Conservation (phyloP, 1,140 invertebrate species). For the Drosophila rufa region DNA sequence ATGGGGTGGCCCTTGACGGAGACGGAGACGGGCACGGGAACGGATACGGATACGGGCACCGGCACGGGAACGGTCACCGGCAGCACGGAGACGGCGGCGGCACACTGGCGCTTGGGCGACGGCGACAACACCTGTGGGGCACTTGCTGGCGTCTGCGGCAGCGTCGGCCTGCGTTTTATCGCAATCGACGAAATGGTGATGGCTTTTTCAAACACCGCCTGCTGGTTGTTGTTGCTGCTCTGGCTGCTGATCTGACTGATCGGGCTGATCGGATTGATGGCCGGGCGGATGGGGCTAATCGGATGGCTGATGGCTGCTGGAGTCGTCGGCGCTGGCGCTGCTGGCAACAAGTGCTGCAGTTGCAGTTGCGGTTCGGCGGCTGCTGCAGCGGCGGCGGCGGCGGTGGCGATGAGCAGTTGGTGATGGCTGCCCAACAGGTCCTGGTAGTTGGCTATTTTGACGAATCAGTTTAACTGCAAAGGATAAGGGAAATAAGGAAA, state of each 20-base stretch:
- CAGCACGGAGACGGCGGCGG: slow-evolving; percentile 82
- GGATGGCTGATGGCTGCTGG: slow-evolving; percentile 38
- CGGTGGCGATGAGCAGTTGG: slow-evolving; percentile 71
- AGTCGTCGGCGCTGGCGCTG: slow-evolving; percentile 65
- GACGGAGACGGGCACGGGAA: slow-evolving; percentile 69
- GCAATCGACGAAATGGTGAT: slow-evolving; percentile 86
- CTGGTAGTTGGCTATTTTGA: slow-evolving; percentile 82
- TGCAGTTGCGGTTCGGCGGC: slow-evolving; percentile 70
- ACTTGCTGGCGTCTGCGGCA: slow-evolving; percentile 86
- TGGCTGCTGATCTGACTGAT: slow-evolving; percentile 40
- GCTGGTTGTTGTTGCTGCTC: slow-evolving; percentile 67
- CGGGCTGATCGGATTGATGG: slow-evolving; percentile 18
- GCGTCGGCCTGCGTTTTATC: slow-evolving; percentile 86
- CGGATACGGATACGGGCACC: slow-evolving; percentile 58
- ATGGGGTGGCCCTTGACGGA: slow-evolving; percentile 50
- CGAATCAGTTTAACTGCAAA: slow-evolving; percentile 67
- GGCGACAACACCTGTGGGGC: slow-evolving; percentile 86
- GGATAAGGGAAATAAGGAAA: background rate
- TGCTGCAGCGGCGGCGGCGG: slow-evolving; percentile 48
- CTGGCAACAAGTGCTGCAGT: slow-evolving; percentile 62
- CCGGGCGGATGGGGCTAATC: slow-evolving; percentile 13
- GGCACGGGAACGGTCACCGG: slow-evolving; percentile 64
- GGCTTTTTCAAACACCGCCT: slow-evolving; percentile 84
- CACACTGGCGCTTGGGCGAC: slow-evolving; percentile 85
- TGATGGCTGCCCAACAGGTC: slow-evolving; percentile 79